Evolutionary conservation across 2,797 vertebrate species (phyloP).

Genomic region (Aulostomus chinensis): DNA sequence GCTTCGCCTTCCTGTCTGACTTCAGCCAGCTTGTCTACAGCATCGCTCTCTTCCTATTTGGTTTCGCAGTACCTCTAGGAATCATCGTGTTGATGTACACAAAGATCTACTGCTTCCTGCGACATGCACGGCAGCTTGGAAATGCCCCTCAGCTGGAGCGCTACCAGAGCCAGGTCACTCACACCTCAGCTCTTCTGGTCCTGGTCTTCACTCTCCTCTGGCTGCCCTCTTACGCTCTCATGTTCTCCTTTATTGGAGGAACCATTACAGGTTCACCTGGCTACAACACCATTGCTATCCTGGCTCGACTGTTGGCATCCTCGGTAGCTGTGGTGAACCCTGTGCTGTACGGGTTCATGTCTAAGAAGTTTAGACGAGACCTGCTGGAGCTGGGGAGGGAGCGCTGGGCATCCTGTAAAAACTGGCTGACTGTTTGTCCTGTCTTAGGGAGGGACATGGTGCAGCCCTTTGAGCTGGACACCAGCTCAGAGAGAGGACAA

Average conservation of each 20-base stretch:
- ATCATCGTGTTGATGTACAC: slow-evolving; percentile 79
- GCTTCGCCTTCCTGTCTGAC: slow-evolving; percentile 80
- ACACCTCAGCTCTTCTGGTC: slow-evolving; percentile 80
- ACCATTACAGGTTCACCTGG: slow-evolving; percentile 1
- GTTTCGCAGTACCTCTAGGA: slow-evolving; percentile 75
- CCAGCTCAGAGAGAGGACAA: slow-evolving; percentile 53
- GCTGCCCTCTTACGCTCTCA: slow-evolving; percentile 81
- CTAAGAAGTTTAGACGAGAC: slow-evolving; percentile 78
- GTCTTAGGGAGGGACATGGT: slow-evolving; percentile 60
- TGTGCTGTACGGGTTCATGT: slow-evolving; percentile 78
- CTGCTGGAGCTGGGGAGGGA: slow-evolving; percentile 58
- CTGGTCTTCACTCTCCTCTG: slow-evolving; percentile 81
- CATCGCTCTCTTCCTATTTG: slow-evolving; percentile 74
- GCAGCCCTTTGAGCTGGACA: slow-evolving; percentile 70
- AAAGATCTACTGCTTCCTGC: slow-evolving; percentile 80
- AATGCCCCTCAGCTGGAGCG: slow-evolving; percentile 73
- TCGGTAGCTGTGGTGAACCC: slow-evolving; percentile 80
- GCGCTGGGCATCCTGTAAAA: slow-evolving; percentile 49
- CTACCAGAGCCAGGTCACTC: slow-evolving; percentile 82
- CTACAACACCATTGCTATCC: slow-evolving; percentile 49
- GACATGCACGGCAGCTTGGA: slow-evolving; percentile 40
- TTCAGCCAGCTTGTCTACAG: slow-evolving; percentile 79
- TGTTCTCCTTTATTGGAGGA: slow-evolving; percentile 74
- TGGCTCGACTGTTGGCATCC: slow-evolving; percentile 75
- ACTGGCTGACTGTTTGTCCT: slow-evolving; percentile 42